phyloP scores from a whole-genome alignment of 23 tunicate species.

The Ascidia mentula region DNA sequence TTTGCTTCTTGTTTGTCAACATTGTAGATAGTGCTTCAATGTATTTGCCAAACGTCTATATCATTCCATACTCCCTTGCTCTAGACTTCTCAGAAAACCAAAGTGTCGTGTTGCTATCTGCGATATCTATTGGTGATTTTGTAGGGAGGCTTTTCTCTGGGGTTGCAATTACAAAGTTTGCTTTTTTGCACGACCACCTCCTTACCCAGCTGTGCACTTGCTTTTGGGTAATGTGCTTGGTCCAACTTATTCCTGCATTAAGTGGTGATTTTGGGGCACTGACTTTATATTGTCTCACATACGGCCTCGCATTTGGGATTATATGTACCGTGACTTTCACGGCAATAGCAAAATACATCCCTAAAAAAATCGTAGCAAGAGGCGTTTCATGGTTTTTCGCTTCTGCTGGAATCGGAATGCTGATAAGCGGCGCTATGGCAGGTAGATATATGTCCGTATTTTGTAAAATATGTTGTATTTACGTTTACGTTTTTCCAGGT shows the following conservation, averaged over 20 bases:
- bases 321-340: neutral
- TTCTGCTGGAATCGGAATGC: neutral
- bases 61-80: conserved; percentile 42
- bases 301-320: neutral
- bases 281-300: neutral
- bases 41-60: conserved; percentile 35
- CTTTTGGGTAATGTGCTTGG: neutral
- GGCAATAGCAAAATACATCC: neutral
- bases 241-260: neutral
- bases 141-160: conserved; percentile 49
- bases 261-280: neutral
- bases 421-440: neutral
- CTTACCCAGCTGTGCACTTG: conserved; percentile 1
- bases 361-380: neutral
- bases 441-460: neutral
- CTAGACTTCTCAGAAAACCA: conserved; percentile 19
- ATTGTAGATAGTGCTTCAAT: conserved; percentile 4
- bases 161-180: neutral
- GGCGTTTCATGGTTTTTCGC: neutral
- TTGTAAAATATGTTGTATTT: neutral
- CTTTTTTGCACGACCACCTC: conserved; percentile 14
- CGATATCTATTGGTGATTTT: conserved; percentile 56
- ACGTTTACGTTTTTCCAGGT: neutral
- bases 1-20: conserved; percentile 19
- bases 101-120: conserved; percentile 42